Percentiles rank a stretch among this genome's conserved stretches.
These are phyloP conservation scores for Erythrocebus patas DNA, from an alignment of 2,113 vertebrate genomes.

Conservation along the genomic window DNA sequence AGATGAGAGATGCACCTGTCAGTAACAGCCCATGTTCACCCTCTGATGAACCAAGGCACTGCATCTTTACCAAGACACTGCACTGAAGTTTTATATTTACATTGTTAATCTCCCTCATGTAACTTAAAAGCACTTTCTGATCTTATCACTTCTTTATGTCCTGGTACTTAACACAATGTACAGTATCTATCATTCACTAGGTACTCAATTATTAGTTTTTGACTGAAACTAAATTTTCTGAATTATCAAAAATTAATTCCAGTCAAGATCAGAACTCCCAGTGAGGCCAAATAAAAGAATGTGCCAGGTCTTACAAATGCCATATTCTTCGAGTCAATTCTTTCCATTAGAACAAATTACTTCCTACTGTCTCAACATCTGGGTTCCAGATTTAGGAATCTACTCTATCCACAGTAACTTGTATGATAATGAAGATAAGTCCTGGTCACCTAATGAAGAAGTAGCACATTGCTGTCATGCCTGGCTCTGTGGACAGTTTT, in stretches of 20 bases:
- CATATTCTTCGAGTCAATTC: conserved; percentile 18
- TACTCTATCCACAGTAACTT: not conserved
- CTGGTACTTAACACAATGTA: not conserved
- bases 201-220: not conserved
- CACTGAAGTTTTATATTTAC: not conserved
- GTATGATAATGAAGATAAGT: not conserved
- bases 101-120: not conserved
- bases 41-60: no score
- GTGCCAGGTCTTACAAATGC: not conserved
- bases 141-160: not conserved
- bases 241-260: conserved; percentile 18
- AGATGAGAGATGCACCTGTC: not conserved
- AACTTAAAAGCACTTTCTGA: not conserved
- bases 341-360: not conserved
- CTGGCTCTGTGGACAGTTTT: not conserved
- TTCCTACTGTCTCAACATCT: not conserved
- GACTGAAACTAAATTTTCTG: conserved; percentile 1
- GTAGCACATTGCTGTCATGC: not conserved
- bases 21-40: not conserved
- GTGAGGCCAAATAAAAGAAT: not conserved
- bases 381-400: conserved; percentile 3
- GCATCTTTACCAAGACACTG: not conserved
- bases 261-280: not conserved
- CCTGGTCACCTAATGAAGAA: not conserved
- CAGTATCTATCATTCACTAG: not conserved